Percentiles rank a stretch among this genome's conserved stretches.
phyloP scores from a whole-genome alignment of 1,140 invertebrate genomes.

The Drosophila sturtevanti region DNA sequence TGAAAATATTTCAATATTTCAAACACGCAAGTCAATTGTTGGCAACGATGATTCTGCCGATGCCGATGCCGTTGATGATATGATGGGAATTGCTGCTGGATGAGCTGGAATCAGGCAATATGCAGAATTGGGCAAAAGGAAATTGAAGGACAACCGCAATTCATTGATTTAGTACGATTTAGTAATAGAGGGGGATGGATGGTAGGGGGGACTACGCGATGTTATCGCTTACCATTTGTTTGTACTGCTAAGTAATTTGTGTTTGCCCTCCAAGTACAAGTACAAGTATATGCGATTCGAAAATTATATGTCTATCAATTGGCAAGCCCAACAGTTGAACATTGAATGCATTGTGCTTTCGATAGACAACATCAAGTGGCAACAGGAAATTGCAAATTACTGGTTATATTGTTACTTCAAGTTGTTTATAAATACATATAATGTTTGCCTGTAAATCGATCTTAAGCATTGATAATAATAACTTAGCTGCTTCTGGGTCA shows the following conservation, averaged over 20 bases:
- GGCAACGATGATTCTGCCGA: conserved; percentile 22
- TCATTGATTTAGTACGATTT: conserved; percentile 72
- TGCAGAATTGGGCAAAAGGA: conserved; percentile 59
- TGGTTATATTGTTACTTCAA: conserved; percentile 39
- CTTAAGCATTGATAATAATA: conserved; percentile 45
- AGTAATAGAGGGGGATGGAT: not conserved
- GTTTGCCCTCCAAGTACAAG: conserved; percentile 48
- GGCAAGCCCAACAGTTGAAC: conserved; percentile 21
- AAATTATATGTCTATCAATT: conserved; percentile 61
- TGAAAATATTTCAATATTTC: conserved; percentile 61
- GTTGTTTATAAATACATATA: conserved; percentile 32
- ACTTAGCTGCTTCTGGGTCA: conserved; percentile 42
- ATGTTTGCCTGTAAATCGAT: conserved; percentile 18
- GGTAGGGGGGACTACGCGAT: conserved; percentile 50
- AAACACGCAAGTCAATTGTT: conserved; percentile 51
- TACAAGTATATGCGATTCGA: conserved; percentile 31
- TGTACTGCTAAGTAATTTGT: conserved; percentile 78
- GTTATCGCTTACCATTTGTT: conserved; percentile 74
- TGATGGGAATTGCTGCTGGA: conserved; percentile 21
- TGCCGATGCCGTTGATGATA: conserved; percentile 36
- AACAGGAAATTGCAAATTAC: conserved; percentile 78
- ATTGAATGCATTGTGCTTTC: conserved; percentile 45
- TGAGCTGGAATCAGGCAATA: conserved; percentile 24
- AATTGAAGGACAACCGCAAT: conserved; percentile 76
- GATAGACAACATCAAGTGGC: conserved; percentile 60